Evolutionary conservation across 2,888 invertebrate species (phyloP).

Genomic region (Polydrusus tereticollis): DNA sequence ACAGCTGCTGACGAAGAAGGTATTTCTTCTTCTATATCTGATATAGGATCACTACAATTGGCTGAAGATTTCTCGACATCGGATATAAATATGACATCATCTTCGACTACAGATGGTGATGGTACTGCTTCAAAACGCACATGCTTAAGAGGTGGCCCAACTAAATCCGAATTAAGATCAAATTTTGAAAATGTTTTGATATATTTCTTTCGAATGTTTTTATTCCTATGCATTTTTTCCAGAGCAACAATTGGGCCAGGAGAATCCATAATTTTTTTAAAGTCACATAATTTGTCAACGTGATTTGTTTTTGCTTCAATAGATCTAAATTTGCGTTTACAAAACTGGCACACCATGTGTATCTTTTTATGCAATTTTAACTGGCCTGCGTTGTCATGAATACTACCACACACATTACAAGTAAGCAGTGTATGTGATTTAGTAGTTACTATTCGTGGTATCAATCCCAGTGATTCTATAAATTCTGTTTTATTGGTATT

Average conservation of each 20-base stretch:
- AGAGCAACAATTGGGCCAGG: constrained; percentile 44
- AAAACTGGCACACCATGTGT: constrained; percentile 56
- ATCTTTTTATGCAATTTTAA: constrained; percentile 52
- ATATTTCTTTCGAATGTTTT: constrained; percentile 45
- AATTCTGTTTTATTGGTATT: constrained; percentile 34
- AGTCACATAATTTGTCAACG: constrained; percentile 46
- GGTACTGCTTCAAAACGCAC: background rate
- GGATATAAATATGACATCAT: constrained; percentile 36
- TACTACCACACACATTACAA: constrained; percentile 55
- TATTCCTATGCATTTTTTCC: constrained; percentile 48
- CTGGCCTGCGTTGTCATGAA: constrained; percentile 42
- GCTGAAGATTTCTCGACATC: constrained; percentile 34
- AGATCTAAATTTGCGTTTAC: constrained; percentile 52
- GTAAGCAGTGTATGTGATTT: constrained; percentile 28
- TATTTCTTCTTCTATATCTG: background rate
- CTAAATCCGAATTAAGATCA: background rate
- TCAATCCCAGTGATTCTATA: constrained; percentile 45
- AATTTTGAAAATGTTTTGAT: constrained; percentile 41
- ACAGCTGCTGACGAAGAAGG: background rate
- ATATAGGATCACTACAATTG: background rate
- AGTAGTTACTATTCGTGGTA: constrained; percentile 16
- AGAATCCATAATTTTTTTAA: constrained; percentile 49
- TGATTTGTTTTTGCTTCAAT: constrained; percentile 51
- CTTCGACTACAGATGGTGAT: background rate
- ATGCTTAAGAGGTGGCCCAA: background rate